Evolutionary conservation across 1,140 invertebrate genomes (phyloP).

Genomic region (Pseudomyrmex gracilis): DNA sequence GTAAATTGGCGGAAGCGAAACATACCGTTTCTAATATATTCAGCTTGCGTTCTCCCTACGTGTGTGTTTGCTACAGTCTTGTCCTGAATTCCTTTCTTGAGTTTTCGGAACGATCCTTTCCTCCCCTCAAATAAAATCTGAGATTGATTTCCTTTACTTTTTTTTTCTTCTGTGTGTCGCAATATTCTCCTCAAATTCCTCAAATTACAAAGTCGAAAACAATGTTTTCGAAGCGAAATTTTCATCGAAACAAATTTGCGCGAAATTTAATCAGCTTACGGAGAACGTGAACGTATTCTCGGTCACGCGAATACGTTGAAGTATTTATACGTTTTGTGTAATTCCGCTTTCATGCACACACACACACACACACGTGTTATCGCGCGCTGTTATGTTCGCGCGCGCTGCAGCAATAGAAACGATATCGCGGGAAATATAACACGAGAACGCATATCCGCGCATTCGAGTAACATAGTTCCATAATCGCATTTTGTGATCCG

Average conservation of each 20-base stretch:
- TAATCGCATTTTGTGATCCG: slow-evolving; percentile 14
- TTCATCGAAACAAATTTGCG: not conserved
- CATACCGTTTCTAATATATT: not conserved
- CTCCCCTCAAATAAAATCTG: not conserved
- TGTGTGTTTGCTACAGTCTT: not conserved
- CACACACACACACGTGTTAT: too few species aligned
- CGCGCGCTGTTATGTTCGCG: not conserved
- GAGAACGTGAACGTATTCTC: too few species aligned
- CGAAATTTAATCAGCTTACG: not conserved
- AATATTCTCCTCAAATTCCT: not conserved
- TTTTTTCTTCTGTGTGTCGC: not conserved
- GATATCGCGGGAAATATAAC: not conserved
- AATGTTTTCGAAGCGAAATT: not conserved
- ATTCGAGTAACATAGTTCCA: not conserved
- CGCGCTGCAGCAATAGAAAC: not conserved
- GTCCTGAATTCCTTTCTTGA: slow-evolving; percentile 3
- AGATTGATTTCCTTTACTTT: not conserved
- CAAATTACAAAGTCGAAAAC: too few species aligned
- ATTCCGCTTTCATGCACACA: too few species aligned
- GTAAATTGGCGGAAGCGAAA: slow-evolving; percentile 5
- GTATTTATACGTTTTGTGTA: too few species aligned
- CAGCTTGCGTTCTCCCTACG: not conserved
- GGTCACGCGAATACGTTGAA: too few species aligned
- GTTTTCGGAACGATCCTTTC: not conserved
- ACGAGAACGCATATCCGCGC: not conserved